These are phyloP conservation scores for Cynocephalus volans DNA, from an alignment of 2,113 vertebrate genomes.

Conservation along the genomic window DNA sequence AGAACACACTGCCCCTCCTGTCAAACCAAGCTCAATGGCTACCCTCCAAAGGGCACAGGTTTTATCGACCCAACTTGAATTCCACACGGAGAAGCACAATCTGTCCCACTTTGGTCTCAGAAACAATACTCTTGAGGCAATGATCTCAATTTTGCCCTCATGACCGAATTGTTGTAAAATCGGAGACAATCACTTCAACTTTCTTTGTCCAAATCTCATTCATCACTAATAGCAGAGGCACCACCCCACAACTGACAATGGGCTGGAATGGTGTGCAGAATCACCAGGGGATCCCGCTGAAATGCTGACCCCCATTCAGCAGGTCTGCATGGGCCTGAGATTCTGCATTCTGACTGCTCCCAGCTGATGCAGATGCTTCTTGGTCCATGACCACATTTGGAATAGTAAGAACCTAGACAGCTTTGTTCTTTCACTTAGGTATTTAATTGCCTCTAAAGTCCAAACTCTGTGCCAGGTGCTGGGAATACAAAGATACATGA, in stretches of 20 bases:
- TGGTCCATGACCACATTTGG: background rate
- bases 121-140: background rate
- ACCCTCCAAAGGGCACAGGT: background rate
- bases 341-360: background rate
- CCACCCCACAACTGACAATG: background rate
- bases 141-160: background rate
- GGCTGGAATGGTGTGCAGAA: background rate
- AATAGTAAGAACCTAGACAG: background rate
- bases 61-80: conserved; percentile 3
- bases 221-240: background rate
- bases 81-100: background rate
- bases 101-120: background rate
- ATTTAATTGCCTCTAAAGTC: background rate
- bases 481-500: background rate
- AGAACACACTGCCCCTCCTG: background rate
- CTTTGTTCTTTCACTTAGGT: background rate
- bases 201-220: background rate
- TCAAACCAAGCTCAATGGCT: background rate
- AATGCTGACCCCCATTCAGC: background rate
- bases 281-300: background rate
- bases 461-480: background rate
- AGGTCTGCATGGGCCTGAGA: background rate
- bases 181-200: background rate
- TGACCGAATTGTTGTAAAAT: background rate
- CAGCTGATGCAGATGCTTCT: background rate